These are phyloP conservation scores for Trypoxylus dichotomus DNA, from an alignment of 1,140 invertebrate species.

Conservation along the genomic window DNA sequence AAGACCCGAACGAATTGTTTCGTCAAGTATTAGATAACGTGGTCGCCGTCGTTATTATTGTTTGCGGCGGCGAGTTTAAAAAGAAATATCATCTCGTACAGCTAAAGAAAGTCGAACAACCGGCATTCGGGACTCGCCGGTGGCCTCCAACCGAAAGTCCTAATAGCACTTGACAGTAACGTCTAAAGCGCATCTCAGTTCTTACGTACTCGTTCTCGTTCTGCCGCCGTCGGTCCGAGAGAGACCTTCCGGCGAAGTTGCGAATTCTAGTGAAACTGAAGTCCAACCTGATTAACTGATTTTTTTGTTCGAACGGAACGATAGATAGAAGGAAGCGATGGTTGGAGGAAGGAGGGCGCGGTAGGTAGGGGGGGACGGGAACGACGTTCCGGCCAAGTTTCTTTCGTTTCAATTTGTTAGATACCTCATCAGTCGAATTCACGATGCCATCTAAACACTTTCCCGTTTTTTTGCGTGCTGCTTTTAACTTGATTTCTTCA, in stretches of 20 bases:
- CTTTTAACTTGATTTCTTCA: background rate
- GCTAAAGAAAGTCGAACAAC: too few species aligned
- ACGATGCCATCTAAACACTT: background rate
- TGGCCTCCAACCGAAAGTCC: too few species aligned
- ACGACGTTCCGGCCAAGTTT: background rate
- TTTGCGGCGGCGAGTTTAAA: too few species aligned
- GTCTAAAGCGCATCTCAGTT: too few species aligned
- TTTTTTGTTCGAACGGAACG: background rate
- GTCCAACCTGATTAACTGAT: background rate
- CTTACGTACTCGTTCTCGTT: too few species aligned
- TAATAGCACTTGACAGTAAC: too few species aligned
- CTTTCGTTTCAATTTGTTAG: conserved; percentile 2
- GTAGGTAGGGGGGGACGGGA: background rate
- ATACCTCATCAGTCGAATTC: conserved; percentile 1
- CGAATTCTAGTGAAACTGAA: background rate
- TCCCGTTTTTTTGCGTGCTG: background rate
- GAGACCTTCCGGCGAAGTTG: background rate
- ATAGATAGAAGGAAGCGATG: background rate
- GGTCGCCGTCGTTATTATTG: too few species aligned
- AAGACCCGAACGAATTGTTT: too few species aligned
- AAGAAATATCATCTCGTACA: too few species aligned
- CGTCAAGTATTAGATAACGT: too few species aligned
- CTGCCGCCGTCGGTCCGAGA: too few species aligned
- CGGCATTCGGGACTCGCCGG: too few species aligned
- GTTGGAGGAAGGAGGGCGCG: background rate